Base-by-base conservation (phyloP, 92 coral and sea anemone species). In the Porites evermanni region DNA sequence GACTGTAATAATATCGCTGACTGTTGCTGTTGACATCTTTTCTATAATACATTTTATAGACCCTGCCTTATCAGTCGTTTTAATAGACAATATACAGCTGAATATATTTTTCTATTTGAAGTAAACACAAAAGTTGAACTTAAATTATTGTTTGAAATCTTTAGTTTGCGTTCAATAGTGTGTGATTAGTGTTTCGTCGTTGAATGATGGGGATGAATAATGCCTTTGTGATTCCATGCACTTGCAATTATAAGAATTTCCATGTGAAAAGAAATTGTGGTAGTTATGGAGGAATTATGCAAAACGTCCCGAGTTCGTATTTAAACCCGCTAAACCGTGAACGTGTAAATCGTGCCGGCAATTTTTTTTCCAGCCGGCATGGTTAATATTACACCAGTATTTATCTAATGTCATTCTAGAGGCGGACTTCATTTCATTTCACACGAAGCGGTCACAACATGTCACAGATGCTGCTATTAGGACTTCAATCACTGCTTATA, bases 321-420 rank as follows among this genome's bases (percentile, higher is more conserved):
- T 58, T 4, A 59, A 17, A 59, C 5, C 64, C 17, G 64, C 14
- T 59, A 12, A 59, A 38, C 47, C 47, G 47, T 38, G 47, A 38
- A 38, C 47, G 38, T 21, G 18, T 44, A 72, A 72, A 70, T 32
- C 14, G 29, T 72, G 19, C 9, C 52, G 12, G 21, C 26, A 7
- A 2, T 21, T 7, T 67, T 11, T 12, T 12, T 24, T 47, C 51
- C 14, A 75, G 21, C 67, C 50, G 50, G 53, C 14, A 29, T 13
- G 64, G 85, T 69, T 81, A 81, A 81, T 80, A 68, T 18, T 68
- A 80, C 66, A 78, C 9, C 7, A n/a, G 18, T 23, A 32, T 72
- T 14, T 17, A 8, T 51, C 13, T 70, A 69, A 9, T 70, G 12
- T 32, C 67, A 77, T 77, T 60, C 5, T 24, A 77, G 80, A 59